These are phyloP conservation scores for Zaprionus ornatus DNA, from an alignment of 1,140 invertebrate species.

Conservation along the genomic window DNA sequence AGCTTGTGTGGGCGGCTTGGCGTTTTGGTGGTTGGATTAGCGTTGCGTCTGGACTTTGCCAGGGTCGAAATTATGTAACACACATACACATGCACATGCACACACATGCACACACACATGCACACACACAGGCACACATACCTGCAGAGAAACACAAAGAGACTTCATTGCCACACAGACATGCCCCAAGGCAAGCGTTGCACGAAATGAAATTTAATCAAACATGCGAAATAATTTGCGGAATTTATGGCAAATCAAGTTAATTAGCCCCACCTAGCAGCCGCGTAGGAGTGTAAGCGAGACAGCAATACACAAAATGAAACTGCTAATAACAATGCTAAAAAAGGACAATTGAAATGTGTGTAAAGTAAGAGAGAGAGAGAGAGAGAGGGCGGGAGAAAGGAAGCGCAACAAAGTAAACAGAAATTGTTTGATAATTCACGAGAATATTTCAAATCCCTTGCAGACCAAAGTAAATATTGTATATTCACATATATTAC, in stretches of 20 bases:
- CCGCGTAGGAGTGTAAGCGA: background rate
- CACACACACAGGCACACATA: slow-evolving; percentile 6
- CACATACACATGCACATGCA: background rate
- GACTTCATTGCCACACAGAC: slow-evolving; percentile 7
- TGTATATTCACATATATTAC: too few species aligned
- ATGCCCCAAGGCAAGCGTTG: background rate
- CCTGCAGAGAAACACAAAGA: slow-evolving; percentile 11
- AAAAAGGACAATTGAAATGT: background rate
- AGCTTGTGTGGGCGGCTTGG: slow-evolving; percentile 26
- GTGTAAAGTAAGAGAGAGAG: too few species aligned
- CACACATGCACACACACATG: background rate
- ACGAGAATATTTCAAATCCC: too few species aligned
- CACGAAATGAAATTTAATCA: slow-evolving; percentile 6
- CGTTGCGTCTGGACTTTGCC: slow-evolving; percentile 22
- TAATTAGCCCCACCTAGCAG: background rate
- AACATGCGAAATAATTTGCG: slow-evolving; percentile 7
- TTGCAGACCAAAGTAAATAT: too few species aligned
- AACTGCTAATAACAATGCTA: background rate
- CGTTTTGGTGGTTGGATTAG: slow-evolving; percentile 26
- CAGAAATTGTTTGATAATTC: too few species aligned
- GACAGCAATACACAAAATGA: background rate
- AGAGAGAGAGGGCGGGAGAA: too few species aligned
- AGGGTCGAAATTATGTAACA: slow-evolving; percentile 46
- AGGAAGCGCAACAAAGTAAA: too few species aligned
- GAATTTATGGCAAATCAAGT: background rate